phyloP scores from a whole-genome alignment of 92 coral and sea anemone genomes.

The Hydrozoanthus gracilis region DNA sequence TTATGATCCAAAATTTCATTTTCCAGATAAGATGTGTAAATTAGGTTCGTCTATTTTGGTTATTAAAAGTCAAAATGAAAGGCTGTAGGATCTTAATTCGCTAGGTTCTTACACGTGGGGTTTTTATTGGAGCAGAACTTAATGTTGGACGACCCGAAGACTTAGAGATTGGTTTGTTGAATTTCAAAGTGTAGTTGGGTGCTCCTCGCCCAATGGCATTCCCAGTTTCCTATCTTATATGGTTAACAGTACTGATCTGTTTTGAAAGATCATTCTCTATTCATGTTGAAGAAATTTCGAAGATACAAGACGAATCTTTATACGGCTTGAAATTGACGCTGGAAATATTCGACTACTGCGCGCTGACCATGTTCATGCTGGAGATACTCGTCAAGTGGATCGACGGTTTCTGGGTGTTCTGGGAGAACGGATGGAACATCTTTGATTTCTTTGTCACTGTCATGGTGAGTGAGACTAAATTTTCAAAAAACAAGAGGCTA shows the following conservation, averaged over 20 bases:
- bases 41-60: too few relatives aligned
- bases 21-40: too few relatives aligned
- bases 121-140: too few relatives aligned
- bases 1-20: too few relatives aligned
- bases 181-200: neutral
- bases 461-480: slow-evolving; percentile 70
- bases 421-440: slow-evolving; percentile 98
- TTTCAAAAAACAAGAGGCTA: too few relatives aligned
- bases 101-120: too few relatives aligned
- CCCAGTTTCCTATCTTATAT: neutral
- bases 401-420: slow-evolving; percentile 97
- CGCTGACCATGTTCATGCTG: slow-evolving; percentile 90
- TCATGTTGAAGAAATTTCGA: slow-evolving; percentile 74
- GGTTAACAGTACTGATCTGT: neutral
- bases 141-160: too few relatives aligned
- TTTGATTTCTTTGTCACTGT: slow-evolving; percentile 97
- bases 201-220: too few relatives aligned
- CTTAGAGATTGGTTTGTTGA: too few relatives aligned
- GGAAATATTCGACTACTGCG: slow-evolving; percentile 90
- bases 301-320: slow-evolving; percentile 77
- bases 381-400: slow-evolving; percentile 97
- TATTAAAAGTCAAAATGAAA: too few relatives aligned
- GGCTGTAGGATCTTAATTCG: too few relatives aligned
- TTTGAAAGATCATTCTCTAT: neutral
- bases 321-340: slow-evolving; percentile 77